Evolutionary conservation across 2,888 invertebrate genomes (phyloP), one percentile per base, ranked within the genome.

Genomic region (Melinaea menophilus): DNA sequence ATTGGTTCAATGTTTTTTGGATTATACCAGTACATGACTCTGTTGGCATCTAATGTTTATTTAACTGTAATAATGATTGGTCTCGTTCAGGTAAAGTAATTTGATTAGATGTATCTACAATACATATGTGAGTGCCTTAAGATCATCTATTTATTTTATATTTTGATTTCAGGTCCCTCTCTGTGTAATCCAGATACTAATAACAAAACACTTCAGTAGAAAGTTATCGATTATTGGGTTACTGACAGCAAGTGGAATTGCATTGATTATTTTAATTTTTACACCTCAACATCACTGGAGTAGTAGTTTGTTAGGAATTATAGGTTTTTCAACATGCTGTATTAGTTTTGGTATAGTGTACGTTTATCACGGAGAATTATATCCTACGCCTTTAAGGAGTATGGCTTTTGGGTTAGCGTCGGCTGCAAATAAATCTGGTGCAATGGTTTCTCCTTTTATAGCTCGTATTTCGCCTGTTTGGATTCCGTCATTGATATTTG

Each of bases 381-480:
- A 78, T 65, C 85, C 86, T 4, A 86, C 86, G 0, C 72, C 79
- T 11, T 69, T 85, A 45, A 79, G 86, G 34, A 84, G 78, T 47
- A 86, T 83, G 83, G 81, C 79, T 0, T 78, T 77, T 11, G 79
- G 83, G 51, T 37, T 80, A 3, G 75, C 75, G 31, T 76, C 79
- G 2, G 72, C 75, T 51, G 82, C 79, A 33, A 75, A 79, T 0
- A 82, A 81, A 63, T 35, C 81, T 1, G 85, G 82, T 5, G 82
- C 80, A 0, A 82, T 81, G 75, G 48, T 79, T 1, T 79, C 85
- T 1, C 85, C 84, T 2, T 85, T 84, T 65, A 68, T 84, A 33
- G 82, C 78, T 0, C 79, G 71, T 65, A 61, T 80, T 5, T 73
- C 71, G 0, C 80, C 83, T 34, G 71, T 63, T 11, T 85, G 84